A percentile compares a stretch with the other conserved stretches of the same genome.
Evolutionary conservation across 2,888 invertebrate genomes (phyloP).

Genomic region (Caenorhabditis sp.): DNA sequence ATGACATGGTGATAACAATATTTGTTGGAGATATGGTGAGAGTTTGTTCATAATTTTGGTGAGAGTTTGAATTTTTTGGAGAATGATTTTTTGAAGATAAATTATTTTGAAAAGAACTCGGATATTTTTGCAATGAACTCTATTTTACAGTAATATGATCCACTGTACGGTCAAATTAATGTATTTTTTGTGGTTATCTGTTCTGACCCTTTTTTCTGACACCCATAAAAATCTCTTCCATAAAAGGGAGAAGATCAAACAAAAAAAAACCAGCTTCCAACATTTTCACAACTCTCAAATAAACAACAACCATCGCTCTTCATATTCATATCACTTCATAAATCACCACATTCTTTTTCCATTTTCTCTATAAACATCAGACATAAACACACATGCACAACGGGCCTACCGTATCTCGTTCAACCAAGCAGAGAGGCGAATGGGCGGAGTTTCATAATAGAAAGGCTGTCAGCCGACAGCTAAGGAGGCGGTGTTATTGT

Average conservation of each 20-base stretch:
- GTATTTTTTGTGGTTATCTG: no score
- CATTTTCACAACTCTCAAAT: not conserved
- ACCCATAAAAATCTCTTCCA: no score
- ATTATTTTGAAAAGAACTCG: no score
- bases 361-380: not conserved
- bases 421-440: conserved; percentile 31
- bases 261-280: not conserved
- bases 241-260: not conserved
- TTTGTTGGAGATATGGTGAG: no score
- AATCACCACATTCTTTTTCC: not conserved
- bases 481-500: not conserved
- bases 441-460: conserved; percentile 5
- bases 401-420: conserved; percentile 32
- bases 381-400: conserved; percentile 14
- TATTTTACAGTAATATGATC: no score
- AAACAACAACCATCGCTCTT: not conserved
- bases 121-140: no score
- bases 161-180: no score
- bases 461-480: not conserved
- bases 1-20: not conserved
- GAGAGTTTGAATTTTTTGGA: no score
- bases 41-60: no score
- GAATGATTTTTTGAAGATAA: no score
- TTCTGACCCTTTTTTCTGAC: no score
- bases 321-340: not conserved